Evolutionary conservation across 23 tunicate species (phyloP).

Genomic region (Trididemnum clinides): DNA sequence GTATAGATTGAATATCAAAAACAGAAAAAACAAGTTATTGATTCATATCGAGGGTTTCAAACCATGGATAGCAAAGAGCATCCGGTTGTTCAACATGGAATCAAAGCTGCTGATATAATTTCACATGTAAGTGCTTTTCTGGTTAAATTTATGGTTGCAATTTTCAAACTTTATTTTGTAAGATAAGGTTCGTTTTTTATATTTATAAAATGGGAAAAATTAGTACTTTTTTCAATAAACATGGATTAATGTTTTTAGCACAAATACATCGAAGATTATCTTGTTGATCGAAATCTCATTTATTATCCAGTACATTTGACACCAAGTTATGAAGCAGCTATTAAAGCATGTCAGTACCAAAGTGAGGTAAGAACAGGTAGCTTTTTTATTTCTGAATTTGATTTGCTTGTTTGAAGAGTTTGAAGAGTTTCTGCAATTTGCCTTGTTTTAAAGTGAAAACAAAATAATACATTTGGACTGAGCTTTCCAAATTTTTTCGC

Average conservation of each 20-base stretch:
- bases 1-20: constrained; percentile 70
- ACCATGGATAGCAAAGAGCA: constrained; percentile 95
- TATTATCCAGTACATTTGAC: constrained; percentile 97
- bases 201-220: too few relatives aligned
- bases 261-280: constrained; percentile 89
- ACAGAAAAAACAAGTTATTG: constrained; percentile 74
- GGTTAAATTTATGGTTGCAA: background rate
- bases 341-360: constrained; percentile 70
- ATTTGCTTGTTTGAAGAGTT: too few relatives aligned
- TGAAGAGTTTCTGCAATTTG: too few relatives aligned
- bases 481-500: too few relatives aligned
- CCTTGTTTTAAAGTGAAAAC: too few relatives aligned
- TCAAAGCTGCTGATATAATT: constrained; percentile 82
- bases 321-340: constrained; percentile 92
- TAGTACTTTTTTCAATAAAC: too few relatives aligned
- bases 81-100: constrained; percentile 97
- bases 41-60: constrained; percentile 87
- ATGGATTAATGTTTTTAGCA: constrained; percentile 22
- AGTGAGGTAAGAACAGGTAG: constrained; percentile 90
- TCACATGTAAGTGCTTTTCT: constrained; percentile 62
- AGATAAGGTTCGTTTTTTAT: background rate
- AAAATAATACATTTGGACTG: too few relatives aligned
- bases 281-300: constrained; percentile 67
- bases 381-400: too few relatives aligned
- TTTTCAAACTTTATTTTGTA: background rate